Conservation (phyloP, 2,113 vertebrate genomes). For the Oplegnathus fasciatus region DNA sequence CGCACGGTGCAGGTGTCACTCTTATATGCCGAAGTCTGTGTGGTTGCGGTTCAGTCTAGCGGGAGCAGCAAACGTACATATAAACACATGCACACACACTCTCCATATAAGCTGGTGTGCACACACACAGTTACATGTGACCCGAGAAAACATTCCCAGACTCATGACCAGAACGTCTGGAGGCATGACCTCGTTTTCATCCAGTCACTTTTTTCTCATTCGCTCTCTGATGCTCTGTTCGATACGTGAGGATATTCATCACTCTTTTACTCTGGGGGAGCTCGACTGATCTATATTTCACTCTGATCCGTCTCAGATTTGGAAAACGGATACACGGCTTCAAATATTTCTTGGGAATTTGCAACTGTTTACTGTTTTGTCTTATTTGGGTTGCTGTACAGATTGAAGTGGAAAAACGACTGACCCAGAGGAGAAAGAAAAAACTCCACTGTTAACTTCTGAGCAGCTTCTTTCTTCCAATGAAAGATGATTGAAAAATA, state of each 20-base stretch:
- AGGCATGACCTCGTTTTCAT: constrained; percentile 71
- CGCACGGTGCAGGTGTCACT: background rate
- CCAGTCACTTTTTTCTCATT: constrained; percentile 17
- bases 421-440: constrained; percentile 14
- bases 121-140: constrained; percentile 66
- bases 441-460: constrained; percentile 21
- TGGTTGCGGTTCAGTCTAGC: background rate
- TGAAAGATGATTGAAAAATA: background rate
- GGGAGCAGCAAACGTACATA: constrained; percentile 27
- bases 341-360: constrained; percentile 14
- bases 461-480: constrained; percentile 1
- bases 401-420: constrained; percentile 12
- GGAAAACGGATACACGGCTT: constrained; percentile 20
- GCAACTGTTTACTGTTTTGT: constrained; percentile 31
- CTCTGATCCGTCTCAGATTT: constrained; percentile 2
- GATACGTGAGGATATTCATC: constrained; percentile 6
- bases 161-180: constrained; percentile 73
- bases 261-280: background rate
- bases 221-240: constrained; percentile 6
- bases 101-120: constrained; percentile 50
- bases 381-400: constrained; percentile 39
- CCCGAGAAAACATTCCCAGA: constrained; percentile 69
- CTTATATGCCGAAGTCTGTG: background rate
- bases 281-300: constrained; percentile 6
- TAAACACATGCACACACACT: constrained; percentile 35